These are phyloP conservation scores for Seira ritae DNA, from an alignment of 2,888 invertebrate genomes.

Conservation along the genomic window DNA sequence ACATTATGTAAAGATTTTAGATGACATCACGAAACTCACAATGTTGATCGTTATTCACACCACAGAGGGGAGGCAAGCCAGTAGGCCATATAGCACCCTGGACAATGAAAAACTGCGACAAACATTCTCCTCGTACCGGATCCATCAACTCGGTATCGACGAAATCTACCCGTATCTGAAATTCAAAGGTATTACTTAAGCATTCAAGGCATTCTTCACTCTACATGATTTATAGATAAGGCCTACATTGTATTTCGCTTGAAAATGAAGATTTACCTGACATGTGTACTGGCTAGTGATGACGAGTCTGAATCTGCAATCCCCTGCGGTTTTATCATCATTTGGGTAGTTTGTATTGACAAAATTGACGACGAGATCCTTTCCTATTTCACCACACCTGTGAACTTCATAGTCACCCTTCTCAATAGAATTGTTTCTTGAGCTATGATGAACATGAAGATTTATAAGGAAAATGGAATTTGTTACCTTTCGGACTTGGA, in stretches of 20 bases:
- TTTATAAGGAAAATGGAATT: too few relatives aligned
- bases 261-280: constrained; percentile 62
- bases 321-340: constrained; percentile 66
- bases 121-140: constrained; percentile 72
- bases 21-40: constrained; percentile 53
- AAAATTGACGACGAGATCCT: constrained; percentile 72
- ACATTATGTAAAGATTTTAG: neutral
- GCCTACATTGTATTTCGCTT: neutral
- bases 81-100: constrained; percentile 73
- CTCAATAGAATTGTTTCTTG: too few relatives aligned
- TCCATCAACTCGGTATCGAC: constrained; percentile 73
- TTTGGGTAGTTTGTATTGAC: constrained; percentile 71
- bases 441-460: too few relatives aligned
- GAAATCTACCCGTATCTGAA: constrained; percentile 73
- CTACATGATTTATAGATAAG: neutral
- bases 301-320: constrained; percentile 69
- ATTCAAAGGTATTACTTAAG: too few relatives aligned
- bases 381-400: constrained; percentile 72
- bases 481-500: constrained; percentile 65
- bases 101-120: constrained; percentile 72
- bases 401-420: constrained; percentile 60
- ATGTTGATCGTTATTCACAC: constrained; percentile 72
- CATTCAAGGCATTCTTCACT: too few relatives aligned
- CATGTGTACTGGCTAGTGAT: constrained; percentile 70
- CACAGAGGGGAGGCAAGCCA: constrained; percentile 73